These are phyloP conservation scores for Drosophila vallismaia DNA, from an alignment of 2,888 invertebrate species.

Conservation along the genomic window DNA sequence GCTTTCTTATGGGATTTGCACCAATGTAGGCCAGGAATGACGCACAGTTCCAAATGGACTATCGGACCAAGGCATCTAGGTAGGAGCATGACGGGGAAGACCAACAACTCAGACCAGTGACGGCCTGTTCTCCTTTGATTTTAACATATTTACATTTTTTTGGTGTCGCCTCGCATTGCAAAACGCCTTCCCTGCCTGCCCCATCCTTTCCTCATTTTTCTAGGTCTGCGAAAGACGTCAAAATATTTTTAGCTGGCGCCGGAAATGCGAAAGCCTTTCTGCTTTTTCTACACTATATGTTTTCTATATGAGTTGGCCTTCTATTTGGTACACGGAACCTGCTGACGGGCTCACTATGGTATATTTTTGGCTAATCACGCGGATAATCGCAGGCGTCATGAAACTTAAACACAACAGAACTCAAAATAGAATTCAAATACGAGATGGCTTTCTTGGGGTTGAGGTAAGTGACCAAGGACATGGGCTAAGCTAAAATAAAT, in stretches of 20 bases:
- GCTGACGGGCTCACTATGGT: conserved; percentile 30
- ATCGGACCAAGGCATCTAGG: conserved; percentile 9
- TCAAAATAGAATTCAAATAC: conserved; percentile 3
- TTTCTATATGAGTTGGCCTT: conserved; percentile 15
- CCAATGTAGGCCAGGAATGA: conserved; percentile 73
- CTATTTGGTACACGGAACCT: conserved; percentile 7
- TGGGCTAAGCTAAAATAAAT: too few relatives aligned
- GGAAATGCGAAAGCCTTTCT: conserved; percentile 70
- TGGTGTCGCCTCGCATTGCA: conserved; percentile 1
- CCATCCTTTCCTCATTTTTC: neutral
- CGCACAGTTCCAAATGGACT: conserved; percentile 69
- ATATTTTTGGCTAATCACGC: conserved; percentile 72
- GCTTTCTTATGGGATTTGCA: conserved; percentile 48
- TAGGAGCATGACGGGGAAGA: neutral
- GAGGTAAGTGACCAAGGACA: conserved; percentile 1
- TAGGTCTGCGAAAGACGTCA: conserved; percentile 51
- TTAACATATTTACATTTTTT: conserved; percentile 1
- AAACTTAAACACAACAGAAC: conserved; percentile 14
- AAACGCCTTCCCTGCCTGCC: neutral
- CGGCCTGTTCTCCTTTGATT: conserved; percentile 52
- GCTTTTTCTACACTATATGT: conserved; percentile 13
- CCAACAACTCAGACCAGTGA: conserved; percentile 21
- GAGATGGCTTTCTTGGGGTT: neutral
- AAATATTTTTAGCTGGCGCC: conserved; percentile 73
- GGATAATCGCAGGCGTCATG: conserved; percentile 53